Conservation (phyloP, 2,113 vertebrate genomes). For the Gallinago paraguaiae region DNA sequence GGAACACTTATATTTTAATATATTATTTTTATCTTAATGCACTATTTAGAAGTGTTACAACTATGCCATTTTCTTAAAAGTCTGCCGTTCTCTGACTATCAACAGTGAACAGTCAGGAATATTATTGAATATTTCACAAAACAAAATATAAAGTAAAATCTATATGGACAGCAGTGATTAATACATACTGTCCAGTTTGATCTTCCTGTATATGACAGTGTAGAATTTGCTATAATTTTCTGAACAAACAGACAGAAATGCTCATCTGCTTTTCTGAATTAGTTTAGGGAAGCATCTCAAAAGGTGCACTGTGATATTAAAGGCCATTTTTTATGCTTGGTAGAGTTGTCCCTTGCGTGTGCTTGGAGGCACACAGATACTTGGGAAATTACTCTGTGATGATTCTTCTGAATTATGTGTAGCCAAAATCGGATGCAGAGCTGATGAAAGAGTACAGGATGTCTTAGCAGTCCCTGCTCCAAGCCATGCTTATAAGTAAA, state of each 20-base stretch:
- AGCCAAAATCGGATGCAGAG: conserved; percentile 12
- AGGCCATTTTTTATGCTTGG: conserved; percentile 53
- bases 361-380: conserved; percentile 17
- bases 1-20: not conserved
- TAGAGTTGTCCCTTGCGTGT: conserved; percentile 48
- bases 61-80: not conserved
- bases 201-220: not conserved
- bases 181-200: not conserved
- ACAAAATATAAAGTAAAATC: not conserved
- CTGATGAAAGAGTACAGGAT: conserved; percentile 42
- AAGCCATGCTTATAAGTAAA: conserved; percentile 47
- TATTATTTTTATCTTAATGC: not conserved
- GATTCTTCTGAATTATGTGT: conserved; percentile 57
- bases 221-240: conserved; percentile 10
- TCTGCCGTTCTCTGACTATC: not conserved
- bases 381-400: conserved; percentile 26
- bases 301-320: conserved; percentile 71
- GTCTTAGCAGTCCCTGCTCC: conserved; percentile 8
- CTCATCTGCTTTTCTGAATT: conserved; percentile 57
- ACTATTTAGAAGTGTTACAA: not conserved
- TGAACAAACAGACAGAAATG: conserved; percentile 2
- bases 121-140: not conserved
- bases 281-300: conserved; percentile 56
- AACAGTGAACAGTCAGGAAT: not conserved
- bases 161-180: not conserved